These are phyloP conservation scores for Periophthalmus magnuspinnatus DNA, from an alignment of 2,797 vertebrate genomes.

Conservation along the genomic window DNA sequence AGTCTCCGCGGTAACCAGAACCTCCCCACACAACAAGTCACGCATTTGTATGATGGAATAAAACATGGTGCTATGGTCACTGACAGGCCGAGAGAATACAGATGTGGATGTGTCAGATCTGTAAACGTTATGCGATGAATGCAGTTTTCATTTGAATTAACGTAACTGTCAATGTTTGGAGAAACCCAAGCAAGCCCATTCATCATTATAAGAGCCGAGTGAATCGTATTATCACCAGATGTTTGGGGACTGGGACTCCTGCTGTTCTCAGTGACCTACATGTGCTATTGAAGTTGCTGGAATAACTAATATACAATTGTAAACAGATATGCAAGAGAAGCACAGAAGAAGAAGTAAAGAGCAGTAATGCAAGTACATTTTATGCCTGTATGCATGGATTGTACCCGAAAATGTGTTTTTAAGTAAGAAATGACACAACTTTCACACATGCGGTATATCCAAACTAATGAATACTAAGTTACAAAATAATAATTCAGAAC, in stretches of 20 bases:
- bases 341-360: too few relatives aligned
- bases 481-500: too few relatives aligned
- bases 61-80: conserved; percentile 26
- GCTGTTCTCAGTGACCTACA: conserved; percentile 42
- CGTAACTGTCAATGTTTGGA: conserved; percentile 37
- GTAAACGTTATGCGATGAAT: conserved; percentile 42
- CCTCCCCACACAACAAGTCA: conserved; percentile 13
- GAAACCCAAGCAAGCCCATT: conserved; percentile 37
- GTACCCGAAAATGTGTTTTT: too few relatives aligned
- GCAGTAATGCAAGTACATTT: too few relatives aligned
- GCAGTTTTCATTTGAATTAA: conserved; percentile 44
- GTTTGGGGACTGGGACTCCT: conserved; percentile 41
- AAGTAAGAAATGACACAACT: too few relatives aligned
- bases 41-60: conserved; percentile 18
- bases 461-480: too few relatives aligned
- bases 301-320: conserved; percentile 6
- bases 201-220: conserved; percentile 44
- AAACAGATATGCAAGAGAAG: neutral
- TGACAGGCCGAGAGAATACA: conserved; percentile 44
- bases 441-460: too few relatives aligned
- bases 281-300: conserved; percentile 21
- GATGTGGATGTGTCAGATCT: conserved; percentile 55
- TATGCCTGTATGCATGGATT: too few relatives aligned
- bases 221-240: conserved; percentile 59
- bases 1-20: conserved; percentile 27